Percentiles rank a stretch among this genome's conserved stretches.
These are phyloP conservation scores for Upupa epops DNA, from an alignment of 2,113 vertebrate species.

Conservation along the genomic window DNA sequence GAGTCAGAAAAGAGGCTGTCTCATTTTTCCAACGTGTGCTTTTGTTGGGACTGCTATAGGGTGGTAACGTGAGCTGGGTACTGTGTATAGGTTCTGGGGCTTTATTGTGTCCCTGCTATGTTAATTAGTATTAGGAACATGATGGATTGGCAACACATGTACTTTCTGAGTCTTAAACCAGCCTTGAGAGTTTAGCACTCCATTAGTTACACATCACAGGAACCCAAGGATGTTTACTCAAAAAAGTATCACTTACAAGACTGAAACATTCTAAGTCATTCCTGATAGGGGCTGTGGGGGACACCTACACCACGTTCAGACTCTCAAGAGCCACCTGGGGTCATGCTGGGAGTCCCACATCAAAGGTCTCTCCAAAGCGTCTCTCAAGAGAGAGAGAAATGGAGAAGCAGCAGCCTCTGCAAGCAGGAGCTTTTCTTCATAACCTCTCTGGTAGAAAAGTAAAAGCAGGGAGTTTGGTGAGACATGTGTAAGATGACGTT, in stretches of 20 bases:
- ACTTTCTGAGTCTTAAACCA: conserved; percentile 80
- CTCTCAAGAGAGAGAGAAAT: background rate
- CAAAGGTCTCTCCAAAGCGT: conserved; percentile 19
- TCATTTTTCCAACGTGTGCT: conserved; percentile 26
- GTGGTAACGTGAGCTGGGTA: conserved; percentile 79
- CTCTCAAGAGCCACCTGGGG: background rate
- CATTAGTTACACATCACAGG: conserved; percentile 81
- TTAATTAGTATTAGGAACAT: conserved; percentile 89
- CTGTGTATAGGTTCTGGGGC: conserved; percentile 75
- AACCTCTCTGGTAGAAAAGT: background rate
- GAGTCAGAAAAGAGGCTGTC: background rate
- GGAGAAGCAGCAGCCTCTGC: background rate
- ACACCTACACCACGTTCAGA: background rate
- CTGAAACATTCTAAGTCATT: conserved; percentile 74
- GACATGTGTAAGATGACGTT: background rate
- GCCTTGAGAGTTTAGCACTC: conserved; percentile 81
- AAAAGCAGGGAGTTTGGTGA: background rate
- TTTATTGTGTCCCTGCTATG: conserved; percentile 86
- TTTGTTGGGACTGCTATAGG: conserved; percentile 62
- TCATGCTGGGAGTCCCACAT: conserved; percentile 37
- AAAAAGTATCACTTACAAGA: conserved; percentile 79
- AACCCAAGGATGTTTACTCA: conserved; percentile 79
- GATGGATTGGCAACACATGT: conserved; percentile 92
- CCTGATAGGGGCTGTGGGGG: conserved; percentile 38
- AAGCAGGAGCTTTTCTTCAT: background rate